These are phyloP conservation scores for Percina caprodes DNA, from an alignment of 2,113 vertebrate genomes.

Conservation along the genomic window DNA sequence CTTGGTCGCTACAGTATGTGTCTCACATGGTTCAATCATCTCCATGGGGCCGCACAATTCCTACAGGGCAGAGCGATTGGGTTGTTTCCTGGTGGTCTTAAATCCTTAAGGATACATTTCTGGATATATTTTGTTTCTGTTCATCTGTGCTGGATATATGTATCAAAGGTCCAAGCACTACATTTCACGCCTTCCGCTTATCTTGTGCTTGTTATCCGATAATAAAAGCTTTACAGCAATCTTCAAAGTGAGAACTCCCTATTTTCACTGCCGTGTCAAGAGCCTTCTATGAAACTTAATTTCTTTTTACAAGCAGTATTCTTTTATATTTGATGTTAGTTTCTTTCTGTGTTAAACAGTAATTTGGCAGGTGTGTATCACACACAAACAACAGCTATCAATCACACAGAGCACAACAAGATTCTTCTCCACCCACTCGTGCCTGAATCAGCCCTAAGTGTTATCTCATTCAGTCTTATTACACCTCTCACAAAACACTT, in stretches of 20 bases:
- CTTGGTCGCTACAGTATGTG: neutral
- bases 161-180: constrained; percentile 30
- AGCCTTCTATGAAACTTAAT: neutral
- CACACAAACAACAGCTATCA: neutral
- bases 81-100: constrained; percentile 23
- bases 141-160: constrained; percentile 30
- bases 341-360: neutral
- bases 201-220: constrained; percentile 32
- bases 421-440: neutral
- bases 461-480: neutral
- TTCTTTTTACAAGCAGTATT: neutral
- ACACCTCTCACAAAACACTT: neutral
- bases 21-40: constrained; percentile 17
- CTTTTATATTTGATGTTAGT: neutral
- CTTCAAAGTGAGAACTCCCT: constrained; percentile 12
- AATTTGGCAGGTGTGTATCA: neutral
- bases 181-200: constrained; percentile 16
- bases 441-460: neutral
- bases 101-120: constrained; percentile 26
- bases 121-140: constrained; percentile 28
- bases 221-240: constrained; percentile 27
- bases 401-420: neutral
- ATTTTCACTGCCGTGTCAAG: neutral
- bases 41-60: constrained; percentile 41
- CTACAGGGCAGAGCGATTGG: constrained; percentile 14